phyloP scores from a whole-genome alignment of 2,113 vertebrate species.

The Artemisiospiza belli region DNA sequence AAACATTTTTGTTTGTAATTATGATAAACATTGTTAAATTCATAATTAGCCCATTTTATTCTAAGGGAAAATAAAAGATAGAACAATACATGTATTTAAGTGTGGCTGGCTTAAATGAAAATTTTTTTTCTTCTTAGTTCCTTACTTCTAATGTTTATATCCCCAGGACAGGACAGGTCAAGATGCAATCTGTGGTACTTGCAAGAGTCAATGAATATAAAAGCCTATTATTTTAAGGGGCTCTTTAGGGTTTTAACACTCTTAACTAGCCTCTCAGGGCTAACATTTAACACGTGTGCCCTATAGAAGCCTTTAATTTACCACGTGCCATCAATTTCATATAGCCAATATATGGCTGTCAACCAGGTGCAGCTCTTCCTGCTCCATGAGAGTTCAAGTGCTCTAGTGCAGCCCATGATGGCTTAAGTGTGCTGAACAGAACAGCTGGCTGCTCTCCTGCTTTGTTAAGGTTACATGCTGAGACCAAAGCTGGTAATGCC shows the following conservation, averaged over 20 bases:
- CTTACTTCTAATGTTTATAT: background rate
- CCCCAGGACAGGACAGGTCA: background rate
- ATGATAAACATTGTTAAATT: background rate
- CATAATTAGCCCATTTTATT: slow-evolving; percentile 16
- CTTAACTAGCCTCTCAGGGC: slow-evolving; percentile 48
- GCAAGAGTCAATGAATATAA: slow-evolving; percentile 43
- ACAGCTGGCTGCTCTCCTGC: background rate
- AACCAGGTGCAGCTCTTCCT: slow-evolving; percentile 38
- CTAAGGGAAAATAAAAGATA: background rate
- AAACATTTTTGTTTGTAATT: background rate
- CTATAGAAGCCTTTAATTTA: slow-evolving; percentile 43
- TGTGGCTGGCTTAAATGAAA: background rate
- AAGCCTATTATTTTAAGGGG: slow-evolving; percentile 48
- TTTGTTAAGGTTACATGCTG: background rate
- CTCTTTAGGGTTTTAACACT: slow-evolving; percentile 31
- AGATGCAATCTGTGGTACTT: slow-evolving; percentile 32
- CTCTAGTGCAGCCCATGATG: background rate
- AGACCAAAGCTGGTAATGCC: slow-evolving; percentile 30
- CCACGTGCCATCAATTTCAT: slow-evolving; percentile 53
- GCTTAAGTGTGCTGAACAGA: background rate
- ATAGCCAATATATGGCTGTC: background rate
- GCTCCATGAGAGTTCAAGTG: background rate
- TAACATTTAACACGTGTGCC: slow-evolving; percentile 51
- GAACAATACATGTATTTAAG: background rate
- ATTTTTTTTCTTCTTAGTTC: background rate